Evolutionary conservation across 2,797 vertebrate genomes (phyloP).

Genomic region (Sparus aurata): DNA sequence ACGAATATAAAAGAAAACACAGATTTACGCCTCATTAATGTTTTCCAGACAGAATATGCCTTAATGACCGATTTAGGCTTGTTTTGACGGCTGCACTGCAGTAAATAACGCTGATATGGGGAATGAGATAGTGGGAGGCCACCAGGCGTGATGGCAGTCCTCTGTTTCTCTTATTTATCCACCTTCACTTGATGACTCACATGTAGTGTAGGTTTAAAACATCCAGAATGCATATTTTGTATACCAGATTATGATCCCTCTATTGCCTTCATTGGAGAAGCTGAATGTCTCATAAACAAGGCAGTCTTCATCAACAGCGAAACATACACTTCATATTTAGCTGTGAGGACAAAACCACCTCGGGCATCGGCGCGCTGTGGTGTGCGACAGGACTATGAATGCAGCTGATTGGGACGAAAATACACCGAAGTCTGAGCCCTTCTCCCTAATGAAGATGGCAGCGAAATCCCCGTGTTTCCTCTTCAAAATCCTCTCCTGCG

Average conservation of each 20-base stretch:
- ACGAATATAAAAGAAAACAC: too few relatives aligned
- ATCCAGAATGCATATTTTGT: background rate
- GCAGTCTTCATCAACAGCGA: background rate
- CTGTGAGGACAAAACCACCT: background rate
- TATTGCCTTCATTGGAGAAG: background rate
- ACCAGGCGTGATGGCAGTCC: too few relatives aligned
- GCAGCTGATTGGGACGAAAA: slow-evolving; percentile 41
- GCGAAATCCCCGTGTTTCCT: slow-evolving; percentile 51
- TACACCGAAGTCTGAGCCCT: slow-evolving; percentile 34
- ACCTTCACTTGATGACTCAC: background rate
- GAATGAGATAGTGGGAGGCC: too few relatives aligned
- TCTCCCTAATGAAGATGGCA: slow-evolving; percentile 46
- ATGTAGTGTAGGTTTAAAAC: background rate
- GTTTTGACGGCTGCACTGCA: too few relatives aligned
- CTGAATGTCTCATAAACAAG: background rate
- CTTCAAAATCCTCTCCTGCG: slow-evolving; percentile 9
- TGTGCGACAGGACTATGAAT: background rate
- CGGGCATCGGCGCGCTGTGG: background rate
- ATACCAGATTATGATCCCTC: background rate
- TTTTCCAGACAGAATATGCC: too few relatives aligned
- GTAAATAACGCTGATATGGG: too few relatives aligned
- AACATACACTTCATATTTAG: background rate
- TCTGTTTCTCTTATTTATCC: background rate
- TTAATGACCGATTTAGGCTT: too few relatives aligned
- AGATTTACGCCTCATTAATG: too few relatives aligned